A percentile compares a stretch with the other conserved stretches of the same genome.
Evolutionary conservation across 2,113 vertebrate species (phyloP).

Genomic region (Malaclemys terrapin): DNA sequence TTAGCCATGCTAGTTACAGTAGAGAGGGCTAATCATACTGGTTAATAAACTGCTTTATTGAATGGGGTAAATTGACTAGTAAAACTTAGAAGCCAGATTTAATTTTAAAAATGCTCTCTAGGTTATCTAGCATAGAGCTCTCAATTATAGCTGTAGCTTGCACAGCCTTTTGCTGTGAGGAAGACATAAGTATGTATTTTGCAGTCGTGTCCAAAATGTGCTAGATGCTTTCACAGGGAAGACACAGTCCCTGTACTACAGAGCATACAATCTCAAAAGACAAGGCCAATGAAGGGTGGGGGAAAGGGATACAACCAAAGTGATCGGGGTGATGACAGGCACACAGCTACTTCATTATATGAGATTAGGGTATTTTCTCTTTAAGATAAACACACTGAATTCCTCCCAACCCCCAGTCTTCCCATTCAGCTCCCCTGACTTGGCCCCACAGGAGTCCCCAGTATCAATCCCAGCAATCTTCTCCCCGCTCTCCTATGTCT

Average conservation of each 20-base stretch:
- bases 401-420: not conserved
- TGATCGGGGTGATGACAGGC: not conserved
- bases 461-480: not conserved
- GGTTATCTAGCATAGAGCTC: not conserved
- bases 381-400: not conserved
- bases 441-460: not conserved
- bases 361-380: not conserved
- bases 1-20: not conserved
- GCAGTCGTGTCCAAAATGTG: not conserved
- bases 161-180: not conserved
- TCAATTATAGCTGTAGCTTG: not conserved
- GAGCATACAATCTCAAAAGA: not conserved
- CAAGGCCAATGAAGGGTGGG: not conserved
- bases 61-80: not conserved
- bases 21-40: not conserved
- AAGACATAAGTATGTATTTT: not conserved
- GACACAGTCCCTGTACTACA: not conserved
- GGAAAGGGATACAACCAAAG: not conserved
- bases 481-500: not conserved
- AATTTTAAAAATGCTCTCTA: not conserved
- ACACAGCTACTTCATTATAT: accelerated
- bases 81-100: not conserved
- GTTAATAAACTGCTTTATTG: not conserved
- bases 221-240: not conserved
- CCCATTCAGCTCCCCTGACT: not conserved